Conservation (phyloP, 64 coral and sea anemone genomes). For the Dendrophyllia cribrosa region DNA sequence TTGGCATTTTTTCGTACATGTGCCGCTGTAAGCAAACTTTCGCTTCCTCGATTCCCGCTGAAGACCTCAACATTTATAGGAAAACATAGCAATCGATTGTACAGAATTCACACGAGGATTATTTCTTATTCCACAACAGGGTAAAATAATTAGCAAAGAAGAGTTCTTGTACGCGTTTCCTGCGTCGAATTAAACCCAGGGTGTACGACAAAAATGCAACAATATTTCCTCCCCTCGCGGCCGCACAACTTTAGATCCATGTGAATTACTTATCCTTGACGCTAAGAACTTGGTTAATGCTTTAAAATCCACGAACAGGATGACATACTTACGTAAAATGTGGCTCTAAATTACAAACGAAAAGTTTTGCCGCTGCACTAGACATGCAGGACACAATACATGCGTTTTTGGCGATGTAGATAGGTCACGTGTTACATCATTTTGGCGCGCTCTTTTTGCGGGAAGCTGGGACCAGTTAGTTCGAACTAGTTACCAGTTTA, state of each 20-base stretch:
- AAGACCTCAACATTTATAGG: not conserved
- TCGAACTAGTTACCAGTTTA: no score
- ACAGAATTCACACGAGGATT: not conserved
- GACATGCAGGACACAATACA: slow-evolving; percentile 67
- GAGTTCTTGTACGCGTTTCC: slow-evolving; percentile 7
- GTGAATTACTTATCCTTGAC: not conserved
- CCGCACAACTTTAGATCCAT: slow-evolving; percentile 8
- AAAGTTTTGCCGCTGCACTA: slow-evolving; percentile 50
- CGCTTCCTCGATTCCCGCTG: not conserved
- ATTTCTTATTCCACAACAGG: not conserved
- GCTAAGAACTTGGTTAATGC: not conserved
- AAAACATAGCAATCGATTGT: not conserved
- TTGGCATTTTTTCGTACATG: slow-evolving; percentile 14
- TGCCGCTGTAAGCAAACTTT: slow-evolving; percentile 23
- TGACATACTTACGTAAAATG: slow-evolving; percentile 35
- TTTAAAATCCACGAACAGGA: not conserved
- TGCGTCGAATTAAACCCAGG: slow-evolving; percentile 36
- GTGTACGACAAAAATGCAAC: slow-evolving; percentile 55
- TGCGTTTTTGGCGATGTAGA: slow-evolving; percentile 29
- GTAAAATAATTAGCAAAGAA: slow-evolving; percentile 11
- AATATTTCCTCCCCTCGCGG: slow-evolving; percentile 42
- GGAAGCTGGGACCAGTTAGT: slow-evolving; percentile 23
- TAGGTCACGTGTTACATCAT: slow-evolving; percentile 39
- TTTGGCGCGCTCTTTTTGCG: slow-evolving; percentile 43
- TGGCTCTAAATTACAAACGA: slow-evolving; percentile 44